Percentiles rank a stretch among this genome's conserved stretches.
Evolutionary conservation across 2,797 vertebrate species (phyloP).

Genomic region (Pteronotus mesoamericanus): DNA sequence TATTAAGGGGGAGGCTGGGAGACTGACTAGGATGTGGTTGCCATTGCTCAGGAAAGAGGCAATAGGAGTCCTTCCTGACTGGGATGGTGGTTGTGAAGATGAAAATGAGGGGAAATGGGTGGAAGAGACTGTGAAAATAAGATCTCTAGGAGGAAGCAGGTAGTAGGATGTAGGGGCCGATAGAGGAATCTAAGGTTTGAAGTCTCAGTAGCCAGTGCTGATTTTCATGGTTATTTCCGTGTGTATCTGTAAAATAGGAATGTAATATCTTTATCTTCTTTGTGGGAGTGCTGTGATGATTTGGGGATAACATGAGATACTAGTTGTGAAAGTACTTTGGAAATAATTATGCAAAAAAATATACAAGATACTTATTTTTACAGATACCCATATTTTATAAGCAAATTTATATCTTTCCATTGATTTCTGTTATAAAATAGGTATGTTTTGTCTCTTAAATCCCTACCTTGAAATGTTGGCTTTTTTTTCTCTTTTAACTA

Average conservation of each 20-base stretch:
- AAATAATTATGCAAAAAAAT: neutral
- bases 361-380: conserved; percentile 6
- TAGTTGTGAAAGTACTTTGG: conserved; percentile 47
- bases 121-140: neutral
- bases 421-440: conserved; percentile 24
- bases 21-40: neutral
- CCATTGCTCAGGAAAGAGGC: neutral
- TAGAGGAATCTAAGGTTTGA: neutral
- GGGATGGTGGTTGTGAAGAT: neutral
- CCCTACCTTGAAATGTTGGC: neutral
- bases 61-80: neutral
- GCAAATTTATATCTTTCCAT: conserved; percentile 8
- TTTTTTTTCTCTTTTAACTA: neutral
- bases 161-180: neutral
- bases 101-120: neutral
- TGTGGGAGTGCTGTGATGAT: conserved; percentile 11
- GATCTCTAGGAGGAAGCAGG: neutral
- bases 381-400: conserved; percentile 13
- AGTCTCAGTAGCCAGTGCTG: neutral
- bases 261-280: conserved; percentile 25
- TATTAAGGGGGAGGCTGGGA: neutral
- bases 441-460: neutral
- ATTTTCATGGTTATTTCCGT: conserved; percentile 26
- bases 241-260: conserved; percentile 20
- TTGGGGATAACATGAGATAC: conserved; percentile 15